Base-by-base conservation (phyloP, 2,113 vertebrate species). In the Elachura formosa region DNA sequence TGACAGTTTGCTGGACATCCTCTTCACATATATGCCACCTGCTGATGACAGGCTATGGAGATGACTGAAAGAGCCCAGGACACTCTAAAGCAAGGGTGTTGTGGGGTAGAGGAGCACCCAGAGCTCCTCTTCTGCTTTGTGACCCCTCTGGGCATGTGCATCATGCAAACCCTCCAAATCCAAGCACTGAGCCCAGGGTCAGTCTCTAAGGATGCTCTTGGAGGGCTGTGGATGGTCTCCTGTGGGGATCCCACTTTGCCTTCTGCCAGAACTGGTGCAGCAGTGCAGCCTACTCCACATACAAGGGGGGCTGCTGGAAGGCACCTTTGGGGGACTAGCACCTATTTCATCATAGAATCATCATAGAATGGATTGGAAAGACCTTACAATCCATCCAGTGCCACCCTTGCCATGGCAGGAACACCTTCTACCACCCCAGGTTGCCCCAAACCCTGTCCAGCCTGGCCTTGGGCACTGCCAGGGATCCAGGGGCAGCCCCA, bases 361-460 rank as follows among this genome's bases (percentile, higher is more conserved):
- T 19, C 68, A 55, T 16, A 41, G 49, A 40, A 49, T 3, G 17
- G 56, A 17, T 9, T 63, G 31, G 25, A 71, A 25, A 21, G 34
- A 41, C 14, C 25, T 41, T 19, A 34, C 22, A 72, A 2, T 21
- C 1, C 25, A 36, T 15, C 24, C 18, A 9, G 5, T 25, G 0
- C 24, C 15, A 22, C 16, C 23, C 38, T 23, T 40, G 58, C 28
- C n/a, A 7, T 12, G 49, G 36, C 64, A 69, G 55, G 55, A 20
- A 62, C 66, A 48, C 24, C 29, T 78, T 0, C 55, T 40, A 54
- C 20, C 4, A 0, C 4, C 13, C 48, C 84, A 46, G 64, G 24
- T 0, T n/a, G 23, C 46, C 52, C 46, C 54, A 15, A 77, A 33
- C 12, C 33, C 84, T 0, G 0, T 46, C 64, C 64, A 78, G 0